A percentile compares a stretch with the other conserved stretches of the same genome.
phyloP scores from a whole-genome alignment of 1,140 invertebrate genomes.

The Psix sp. region DNA sequence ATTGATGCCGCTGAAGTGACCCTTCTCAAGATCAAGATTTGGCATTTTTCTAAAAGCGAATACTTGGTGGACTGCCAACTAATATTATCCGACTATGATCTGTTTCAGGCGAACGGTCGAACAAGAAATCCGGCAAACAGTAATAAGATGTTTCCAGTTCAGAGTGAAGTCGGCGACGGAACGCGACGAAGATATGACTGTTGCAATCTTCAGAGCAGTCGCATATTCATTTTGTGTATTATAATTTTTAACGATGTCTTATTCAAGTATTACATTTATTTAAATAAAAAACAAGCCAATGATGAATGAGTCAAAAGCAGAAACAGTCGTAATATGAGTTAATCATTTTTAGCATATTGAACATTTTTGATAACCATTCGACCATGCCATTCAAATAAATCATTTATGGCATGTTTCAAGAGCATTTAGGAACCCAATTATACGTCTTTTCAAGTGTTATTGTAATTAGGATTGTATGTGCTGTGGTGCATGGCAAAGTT shows the following conservation, averaged over 20 bases:
- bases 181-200: conserved; percentile 26
- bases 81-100: conserved; percentile 37
- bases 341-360: no score
- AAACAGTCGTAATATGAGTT: no score
- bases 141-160: conserved; percentile 20
- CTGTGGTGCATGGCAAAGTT: no score
- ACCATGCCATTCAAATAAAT: no score
- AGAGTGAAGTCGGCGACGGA: conserved; percentile 8
- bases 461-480: no score
- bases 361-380: no score
- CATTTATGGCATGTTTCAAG: no score
- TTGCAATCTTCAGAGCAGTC: conserved; percentile 7
- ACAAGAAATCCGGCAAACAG: conserved; percentile 53
- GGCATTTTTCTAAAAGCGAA: conserved; percentile 19
- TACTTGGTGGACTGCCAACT: conserved; percentile 32
- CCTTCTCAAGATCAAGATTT: conserved; percentile 52
- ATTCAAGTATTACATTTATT: conserved; percentile 37
- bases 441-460: no score
- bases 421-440: no score
- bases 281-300: conserved; percentile 5
- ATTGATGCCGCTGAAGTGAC: conserved; percentile 29
- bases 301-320: no score
- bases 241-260: conserved; percentile 45
- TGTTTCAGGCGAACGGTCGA: conserved; percentile 57
- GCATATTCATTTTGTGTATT: conserved; percentile 39